Conservation (phyloP, 2,888 invertebrate genomes). For the Idaea dimidiata region DNA sequence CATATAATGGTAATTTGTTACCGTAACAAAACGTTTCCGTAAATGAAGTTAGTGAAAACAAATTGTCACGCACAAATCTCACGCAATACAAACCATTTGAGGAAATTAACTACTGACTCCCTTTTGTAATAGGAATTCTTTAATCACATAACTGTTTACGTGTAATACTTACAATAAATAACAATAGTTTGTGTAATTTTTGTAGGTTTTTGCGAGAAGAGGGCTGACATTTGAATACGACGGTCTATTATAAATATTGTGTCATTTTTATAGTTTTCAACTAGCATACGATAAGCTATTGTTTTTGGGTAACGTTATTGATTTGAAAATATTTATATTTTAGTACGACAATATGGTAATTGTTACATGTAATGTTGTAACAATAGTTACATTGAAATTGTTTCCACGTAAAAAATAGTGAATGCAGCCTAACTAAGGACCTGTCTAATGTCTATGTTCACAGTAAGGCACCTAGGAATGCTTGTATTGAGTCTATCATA, state of each 20-base stretch:
- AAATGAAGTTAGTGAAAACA: conserved; percentile 18
- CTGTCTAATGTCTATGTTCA: no score
- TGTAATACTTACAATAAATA: neutral
- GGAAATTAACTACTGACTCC: conserved; percentile 5
- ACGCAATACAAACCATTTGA: conserved; percentile 16
- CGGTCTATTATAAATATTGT: neutral
- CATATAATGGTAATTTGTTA: neutral
- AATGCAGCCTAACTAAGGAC: no score
- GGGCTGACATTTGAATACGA: neutral
- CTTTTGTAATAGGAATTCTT: conserved; percentile 2
- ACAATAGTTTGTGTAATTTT: conserved; percentile 1
- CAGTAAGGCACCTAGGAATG: no score
- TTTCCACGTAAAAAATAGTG: no score
- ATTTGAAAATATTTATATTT: neutral
- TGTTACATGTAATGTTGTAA: no score
- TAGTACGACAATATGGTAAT: no score
- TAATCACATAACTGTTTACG: neutral
- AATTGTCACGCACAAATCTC: conserved; percentile 28
- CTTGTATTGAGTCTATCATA: no score
- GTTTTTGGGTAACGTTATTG: neutral
- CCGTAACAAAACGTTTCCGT: conserved; percentile 12
- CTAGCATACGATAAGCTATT: neutral
- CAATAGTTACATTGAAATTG: no score
- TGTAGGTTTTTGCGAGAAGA: neutral
- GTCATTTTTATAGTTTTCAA: neutral